These are phyloP conservation scores for Amphipoea oculea DNA, from an alignment of 2,888 invertebrate genomes.

Conservation along the genomic window DNA sequence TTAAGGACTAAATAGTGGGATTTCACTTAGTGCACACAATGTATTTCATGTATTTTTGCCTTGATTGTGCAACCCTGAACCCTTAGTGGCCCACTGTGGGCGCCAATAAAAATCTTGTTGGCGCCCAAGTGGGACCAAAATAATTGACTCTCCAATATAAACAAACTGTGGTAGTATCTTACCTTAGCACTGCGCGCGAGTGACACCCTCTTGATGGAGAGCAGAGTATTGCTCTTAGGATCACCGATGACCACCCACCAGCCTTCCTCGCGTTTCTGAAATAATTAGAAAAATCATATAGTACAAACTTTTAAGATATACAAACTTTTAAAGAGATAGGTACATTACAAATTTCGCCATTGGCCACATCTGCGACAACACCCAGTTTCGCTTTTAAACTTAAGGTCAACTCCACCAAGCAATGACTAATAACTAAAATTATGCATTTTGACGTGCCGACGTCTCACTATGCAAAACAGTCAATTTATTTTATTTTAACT, in stretches of 20 bases:
- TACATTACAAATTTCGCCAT: background rate
- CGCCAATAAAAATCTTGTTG: slow-evolving; percentile 2
- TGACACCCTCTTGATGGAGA: slow-evolving; percentile 99
- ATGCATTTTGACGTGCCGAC: no score
- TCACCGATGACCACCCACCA: slow-evolving; percentile 99
- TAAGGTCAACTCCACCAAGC: background rate
- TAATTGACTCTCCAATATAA: background rate
- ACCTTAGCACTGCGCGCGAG: slow-evolving; percentile 97
- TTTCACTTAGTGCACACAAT: background rate
- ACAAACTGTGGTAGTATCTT: background rate
- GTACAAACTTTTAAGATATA: background rate
- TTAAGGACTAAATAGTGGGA: background rate
- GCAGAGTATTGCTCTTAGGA: slow-evolving; percentile 97
- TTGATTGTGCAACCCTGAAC: background rate
- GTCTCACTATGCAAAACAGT: no score
- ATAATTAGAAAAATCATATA: background rate
- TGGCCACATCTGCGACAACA: background rate
- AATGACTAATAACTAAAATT: background rate
- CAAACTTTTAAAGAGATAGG: background rate
- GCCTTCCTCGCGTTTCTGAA: slow-evolving; percentile 96
- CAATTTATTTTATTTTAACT: no score
- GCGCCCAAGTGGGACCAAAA: slow-evolving; percentile 2
- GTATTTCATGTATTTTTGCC: background rate
- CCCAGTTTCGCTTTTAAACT: background rate
- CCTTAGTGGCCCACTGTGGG: background rate